Conservation (phyloP, 2,113 vertebrate genomes). For the Myiozetetes cayanensis region DNA sequence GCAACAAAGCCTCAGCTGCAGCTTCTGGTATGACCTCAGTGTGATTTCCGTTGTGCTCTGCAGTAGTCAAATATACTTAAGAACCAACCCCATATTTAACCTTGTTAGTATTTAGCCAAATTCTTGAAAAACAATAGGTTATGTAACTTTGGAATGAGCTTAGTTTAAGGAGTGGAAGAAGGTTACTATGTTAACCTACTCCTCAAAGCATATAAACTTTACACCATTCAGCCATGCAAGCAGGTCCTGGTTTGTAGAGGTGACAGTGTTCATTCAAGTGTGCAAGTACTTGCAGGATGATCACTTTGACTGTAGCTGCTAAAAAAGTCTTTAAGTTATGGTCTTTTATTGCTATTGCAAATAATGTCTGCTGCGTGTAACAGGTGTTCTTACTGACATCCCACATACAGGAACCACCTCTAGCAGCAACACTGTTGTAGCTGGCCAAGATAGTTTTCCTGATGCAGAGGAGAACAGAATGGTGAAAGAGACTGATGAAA, state of each 20-base stretch:
- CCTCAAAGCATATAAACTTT: not conserved
- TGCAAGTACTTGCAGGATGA: not conserved
- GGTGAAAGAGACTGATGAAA: conserved; percentile 88
- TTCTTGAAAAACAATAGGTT: not conserved
- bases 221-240: not conserved
- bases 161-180: not conserved
- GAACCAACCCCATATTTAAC: not conserved
- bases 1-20: conserved; percentile 90
- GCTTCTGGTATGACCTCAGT: conserved; percentile 83
- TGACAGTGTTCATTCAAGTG: not conserved
- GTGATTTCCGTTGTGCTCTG: not conserved
- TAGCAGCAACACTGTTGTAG: conserved; percentile 95
- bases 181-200: not conserved
- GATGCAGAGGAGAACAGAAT: conserved; percentile 88
- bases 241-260: not conserved
- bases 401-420: conserved; percentile 87
- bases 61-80: not conserved
- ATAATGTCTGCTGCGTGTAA: not conserved
- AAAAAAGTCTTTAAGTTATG: not conserved
- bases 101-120: not conserved
- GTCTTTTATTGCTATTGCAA: not conserved
- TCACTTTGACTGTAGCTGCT: not conserved
- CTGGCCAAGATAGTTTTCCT: conserved; percentile 89
- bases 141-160: not conserved
- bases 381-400: not conserved